These are phyloP conservation scores for Anoplius nigerrimus DNA, from an alignment of 2,888 invertebrate genomes.

Conservation along the genomic window DNA sequence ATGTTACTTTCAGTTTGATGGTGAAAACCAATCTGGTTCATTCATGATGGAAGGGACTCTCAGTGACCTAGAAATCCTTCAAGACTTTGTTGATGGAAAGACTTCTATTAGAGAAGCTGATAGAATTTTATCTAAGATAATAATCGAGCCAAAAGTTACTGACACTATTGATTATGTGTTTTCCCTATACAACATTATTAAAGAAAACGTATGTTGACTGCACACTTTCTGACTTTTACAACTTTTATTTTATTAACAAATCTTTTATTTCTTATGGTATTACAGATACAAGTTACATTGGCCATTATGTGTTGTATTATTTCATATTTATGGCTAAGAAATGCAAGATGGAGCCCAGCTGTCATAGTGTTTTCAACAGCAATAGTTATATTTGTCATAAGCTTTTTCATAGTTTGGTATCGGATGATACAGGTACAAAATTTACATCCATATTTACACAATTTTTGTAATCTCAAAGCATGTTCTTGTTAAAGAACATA, in stretches of 20 bases:
- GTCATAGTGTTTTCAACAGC: constrained; percentile 32
- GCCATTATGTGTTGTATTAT: not conserved
- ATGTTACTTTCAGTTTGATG: not conserved
- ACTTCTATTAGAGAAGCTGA: constrained; percentile 60
- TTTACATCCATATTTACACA: too few relatives aligned
- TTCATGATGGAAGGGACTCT: constrained; percentile 54
- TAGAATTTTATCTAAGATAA: constrained; percentile 55
- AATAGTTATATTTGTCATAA: constrained; percentile 48
- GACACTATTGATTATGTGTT: not conserved
- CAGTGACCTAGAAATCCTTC: constrained; percentile 56
- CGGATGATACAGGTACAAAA: constrained; percentile 60
- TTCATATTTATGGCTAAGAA: too few relatives aligned
- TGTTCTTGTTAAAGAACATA: too few relatives aligned
- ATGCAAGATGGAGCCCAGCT: not conserved
- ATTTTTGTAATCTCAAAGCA: too few relatives aligned
- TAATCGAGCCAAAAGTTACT: constrained; percentile 40
- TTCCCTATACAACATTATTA: constrained; percentile 21
- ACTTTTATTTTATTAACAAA: constrained; percentile 13
- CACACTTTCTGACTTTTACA: constrained; percentile 6
- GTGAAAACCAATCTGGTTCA: constrained; percentile 38
- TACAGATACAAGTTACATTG: constrained; percentile 43
- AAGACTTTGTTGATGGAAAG: constrained; percentile 53
- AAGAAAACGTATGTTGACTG: constrained; percentile 38
- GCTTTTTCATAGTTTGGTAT: constrained; percentile 64
- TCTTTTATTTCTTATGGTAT: constrained; percentile 1